Evolutionary conservation across 2,888 invertebrate genomes (phyloP), one percentile per base, ranked within the genome.

Genomic region (Aphidoletes aphidimyza): DNA sequence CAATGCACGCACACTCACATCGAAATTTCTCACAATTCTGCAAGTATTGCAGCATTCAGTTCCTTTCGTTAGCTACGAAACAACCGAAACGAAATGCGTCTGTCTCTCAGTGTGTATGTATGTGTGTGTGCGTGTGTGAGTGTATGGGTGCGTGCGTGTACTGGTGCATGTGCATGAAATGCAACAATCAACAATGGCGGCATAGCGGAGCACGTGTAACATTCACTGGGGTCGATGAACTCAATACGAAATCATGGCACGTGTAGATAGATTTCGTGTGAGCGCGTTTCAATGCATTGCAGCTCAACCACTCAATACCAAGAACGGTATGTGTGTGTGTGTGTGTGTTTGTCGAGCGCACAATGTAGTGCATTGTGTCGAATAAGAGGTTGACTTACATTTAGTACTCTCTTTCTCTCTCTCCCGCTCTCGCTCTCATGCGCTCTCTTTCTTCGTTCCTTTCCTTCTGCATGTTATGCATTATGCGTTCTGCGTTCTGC

Each of bases 161-260:
- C 14, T n/a, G n/a, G n/a, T 22, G 54, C 22, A 22, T 54, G 22
- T 54, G 54, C 22, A 54, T 54, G 54, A 54, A n/a, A 54, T 54
- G 54, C 54, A 54, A 69, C 69, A 69, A 34, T 30, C 69, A 69
- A 69, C 69, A 69, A 69, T 69, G 30, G 69, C 69, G 30, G 34
- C 69, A 69, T 69, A 69, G 34, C 69, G 69, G 69, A 69, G 69
- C 69, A 69, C 69, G 69, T 69, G 69, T 69, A 69, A 30, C 69
- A 69, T 69, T 26, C 69, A 69, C 30, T 30, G 69, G 69, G 69
- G 69, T 69, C 69, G 69, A 69, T 69, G 69, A 69, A 69, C 69
- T 69, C 69, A 30, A 69, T 69, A 30, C 30, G 69, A 69, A 69
- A 69, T 34, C 30, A 30, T 69, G 69, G 69, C 69, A 69, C 69